Evolutionary conservation across 2,113 vertebrate genomes (phyloP).

Genomic region (Tonatia bakeri): DNA sequence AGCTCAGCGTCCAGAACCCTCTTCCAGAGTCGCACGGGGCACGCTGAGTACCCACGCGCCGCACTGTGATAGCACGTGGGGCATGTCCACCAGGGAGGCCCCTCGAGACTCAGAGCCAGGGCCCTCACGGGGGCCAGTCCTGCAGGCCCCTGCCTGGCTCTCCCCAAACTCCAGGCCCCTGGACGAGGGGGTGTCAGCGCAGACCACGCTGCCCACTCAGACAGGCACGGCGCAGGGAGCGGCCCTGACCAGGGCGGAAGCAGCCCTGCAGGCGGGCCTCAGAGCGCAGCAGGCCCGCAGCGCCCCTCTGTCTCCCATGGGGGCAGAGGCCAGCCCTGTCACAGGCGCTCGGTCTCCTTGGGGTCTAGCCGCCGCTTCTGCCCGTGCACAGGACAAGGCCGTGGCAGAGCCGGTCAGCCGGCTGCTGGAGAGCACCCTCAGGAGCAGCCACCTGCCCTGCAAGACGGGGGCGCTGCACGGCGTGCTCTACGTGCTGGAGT

Average conservation of each 20-base stretch:
- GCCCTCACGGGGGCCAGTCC: not conserved
- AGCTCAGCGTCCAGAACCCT: not conserved
- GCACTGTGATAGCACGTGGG: not conserved
- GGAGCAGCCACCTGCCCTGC: conserved; percentile 95
- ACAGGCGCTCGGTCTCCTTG: not conserved
- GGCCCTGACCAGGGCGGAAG: fast-evolving
- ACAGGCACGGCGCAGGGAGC: not conserved
- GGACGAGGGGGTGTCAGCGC: not conserved
- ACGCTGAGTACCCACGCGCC: fast-evolving
- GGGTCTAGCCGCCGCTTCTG: not conserved
- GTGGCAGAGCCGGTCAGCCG: conserved; percentile 95
- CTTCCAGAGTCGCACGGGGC: fast-evolving
- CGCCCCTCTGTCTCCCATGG: fast-evolving
- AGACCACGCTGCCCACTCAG: fast-evolving
- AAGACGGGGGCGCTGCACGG: conserved; percentile 95
- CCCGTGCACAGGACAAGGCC: conserved; percentile 88
- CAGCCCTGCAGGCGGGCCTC: fast-evolving
- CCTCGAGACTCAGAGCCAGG: not conserved
- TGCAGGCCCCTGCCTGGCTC: fast-evolving
- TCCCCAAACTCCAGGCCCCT: fast-evolving
- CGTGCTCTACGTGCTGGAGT: conserved; percentile 94
- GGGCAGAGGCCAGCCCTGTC: not conserved
- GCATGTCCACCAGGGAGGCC: not conserved
- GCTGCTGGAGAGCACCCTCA: conserved; percentile 91
- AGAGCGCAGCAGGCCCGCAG: not conserved